Evolutionary conservation across 2,797 vertebrate genomes (phyloP), one percentile per base, ranked within the genome.

Genomic region (Gastrophryne carolinensis): DNA sequence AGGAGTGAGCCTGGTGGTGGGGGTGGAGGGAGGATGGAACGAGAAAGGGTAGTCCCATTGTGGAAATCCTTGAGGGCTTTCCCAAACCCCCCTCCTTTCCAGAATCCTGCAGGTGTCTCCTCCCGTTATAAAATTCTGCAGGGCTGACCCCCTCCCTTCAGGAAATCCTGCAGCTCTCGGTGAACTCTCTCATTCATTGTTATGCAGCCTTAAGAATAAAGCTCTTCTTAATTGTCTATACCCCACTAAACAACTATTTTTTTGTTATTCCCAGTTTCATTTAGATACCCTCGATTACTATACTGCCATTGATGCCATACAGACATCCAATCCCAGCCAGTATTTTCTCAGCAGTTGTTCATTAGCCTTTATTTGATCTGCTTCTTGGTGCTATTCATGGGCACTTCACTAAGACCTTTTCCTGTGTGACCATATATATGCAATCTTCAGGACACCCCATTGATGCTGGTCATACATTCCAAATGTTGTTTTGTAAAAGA

Each of bases 1-100:
- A 35, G 41, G 63, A 44, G 52, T 21, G 27, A 47, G 23, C 44
- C 52, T n/a, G 34, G 41, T 3, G 63, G 44, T 52, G 39, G 10
- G 7, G 63, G 41, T 41, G 30, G 6, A 17, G 13, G n/a, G 15
- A 5, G 26, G 15, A 24, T 3, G 27, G 27, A 9, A 19, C 9
- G 34, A 64, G 26, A 19, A 11, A 67, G 72, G 39, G 73, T 34
- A 76, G 54, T 69, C 67, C 73, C 73, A 76, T 11, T 69, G 35
- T 69, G 73, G 73, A 68, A 76, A 76, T 70, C 73, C 73, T 76
- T 52, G 21, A 44, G 73, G 73, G 69, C 66, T 76, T 58, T 69
- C 65, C 73, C 73, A 35, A 66, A 53, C 35, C 70, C 58, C 70
- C 13, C 8, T 19, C 60, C 60, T 63, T 39, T 27, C 27, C 54